Evolutionary conservation across 2,888 invertebrate genomes (phyloP).

Genomic region (Pristionchus mayeri): DNA sequence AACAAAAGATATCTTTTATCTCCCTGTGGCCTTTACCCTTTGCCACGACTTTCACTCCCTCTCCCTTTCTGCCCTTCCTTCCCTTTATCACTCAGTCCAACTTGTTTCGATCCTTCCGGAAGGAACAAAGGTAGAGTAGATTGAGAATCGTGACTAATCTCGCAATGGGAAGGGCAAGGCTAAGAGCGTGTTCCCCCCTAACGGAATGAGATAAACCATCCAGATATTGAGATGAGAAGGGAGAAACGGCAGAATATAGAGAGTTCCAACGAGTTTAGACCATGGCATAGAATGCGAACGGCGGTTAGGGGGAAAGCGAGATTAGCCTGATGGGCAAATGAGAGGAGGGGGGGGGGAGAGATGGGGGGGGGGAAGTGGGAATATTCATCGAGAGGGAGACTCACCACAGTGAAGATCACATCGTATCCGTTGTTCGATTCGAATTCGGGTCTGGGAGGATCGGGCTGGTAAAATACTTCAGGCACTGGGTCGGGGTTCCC

Average conservation of each 20-base stretch:
- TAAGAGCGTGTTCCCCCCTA: not conserved
- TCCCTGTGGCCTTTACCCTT: conserved; percentile 27
- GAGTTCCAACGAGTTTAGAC: not conserved
- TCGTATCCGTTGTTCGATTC: conserved; percentile 44
- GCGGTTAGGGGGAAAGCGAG: not conserved
- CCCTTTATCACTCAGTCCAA: conserved; percentile 12
- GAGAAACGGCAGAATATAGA: not conserved
- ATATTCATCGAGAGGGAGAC: not conserved
- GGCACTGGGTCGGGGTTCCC: conserved; percentile 17
- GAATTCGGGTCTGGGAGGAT: conserved; percentile 37
- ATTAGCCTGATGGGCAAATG: not conserved
- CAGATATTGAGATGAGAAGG: not conserved
- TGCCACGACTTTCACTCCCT: not conserved
- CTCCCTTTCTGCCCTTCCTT: conserved; percentile 11
- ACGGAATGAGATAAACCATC: not conserved
- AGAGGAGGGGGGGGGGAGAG: not conserved
- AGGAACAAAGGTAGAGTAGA: conserved; percentile 26
- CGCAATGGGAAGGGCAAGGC: not conserved
- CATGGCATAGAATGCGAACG: not conserved
- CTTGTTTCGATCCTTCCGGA: conserved; percentile 30
- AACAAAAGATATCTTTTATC: conserved; percentile 36
- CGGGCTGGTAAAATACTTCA: not conserved
- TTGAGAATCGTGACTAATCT: not conserved
- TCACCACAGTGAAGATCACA: conserved; percentile 41
- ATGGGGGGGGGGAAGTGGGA: not conserved